Evolutionary conservation across 2,888 invertebrate species (phyloP).

Genomic region (Parnassius mnemosyne): DNA sequence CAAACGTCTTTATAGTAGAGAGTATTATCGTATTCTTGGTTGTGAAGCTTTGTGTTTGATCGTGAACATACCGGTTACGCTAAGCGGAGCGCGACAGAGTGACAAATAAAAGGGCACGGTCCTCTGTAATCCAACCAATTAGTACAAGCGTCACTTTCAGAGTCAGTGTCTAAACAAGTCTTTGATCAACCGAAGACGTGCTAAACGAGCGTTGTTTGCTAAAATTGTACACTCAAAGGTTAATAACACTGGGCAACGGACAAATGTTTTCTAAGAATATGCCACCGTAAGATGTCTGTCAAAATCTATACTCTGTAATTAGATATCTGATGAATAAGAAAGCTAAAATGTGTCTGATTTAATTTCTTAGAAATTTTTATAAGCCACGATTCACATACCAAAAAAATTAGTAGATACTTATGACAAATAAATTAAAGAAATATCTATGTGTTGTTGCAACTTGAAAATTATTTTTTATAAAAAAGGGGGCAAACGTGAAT

Average conservation of each 20-base stretch:
- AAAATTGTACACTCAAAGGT: slow-evolving; percentile 62
- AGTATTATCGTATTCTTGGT: slow-evolving; percentile 7
- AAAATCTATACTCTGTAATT: slow-evolving; percentile 52
- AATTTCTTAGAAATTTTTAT: too few relatives aligned
- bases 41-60: slow-evolving; percentile 15
- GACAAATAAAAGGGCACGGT: slow-evolving; percentile 34
- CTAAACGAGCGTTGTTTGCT: slow-evolving; percentile 63
- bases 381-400: too few relatives aligned
- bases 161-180: slow-evolving; percentile 48
- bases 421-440: too few relatives aligned
- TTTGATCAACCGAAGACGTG: slow-evolving; percentile 62
- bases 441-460: too few relatives aligned
- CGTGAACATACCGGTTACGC: slow-evolving; percentile 26
- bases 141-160: slow-evolving; percentile 62
- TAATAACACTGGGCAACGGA: slow-evolving; percentile 51
- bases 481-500: too few relatives aligned
- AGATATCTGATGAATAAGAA: slow-evolving; percentile 41
- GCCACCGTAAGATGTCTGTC: slow-evolving; percentile 48
- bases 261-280: slow-evolving; percentile 52
- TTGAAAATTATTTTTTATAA: too few relatives aligned
- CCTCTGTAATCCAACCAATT: slow-evolving; percentile 67
- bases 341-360: too few relatives aligned
- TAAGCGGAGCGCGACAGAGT: slow-evolving; percentile 21
- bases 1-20: background rate
- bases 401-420: too few relatives aligned